These are phyloP conservation scores for Mylabris phalerata DNA, from an alignment of 1,140 invertebrate genomes.

Conservation along the genomic window DNA sequence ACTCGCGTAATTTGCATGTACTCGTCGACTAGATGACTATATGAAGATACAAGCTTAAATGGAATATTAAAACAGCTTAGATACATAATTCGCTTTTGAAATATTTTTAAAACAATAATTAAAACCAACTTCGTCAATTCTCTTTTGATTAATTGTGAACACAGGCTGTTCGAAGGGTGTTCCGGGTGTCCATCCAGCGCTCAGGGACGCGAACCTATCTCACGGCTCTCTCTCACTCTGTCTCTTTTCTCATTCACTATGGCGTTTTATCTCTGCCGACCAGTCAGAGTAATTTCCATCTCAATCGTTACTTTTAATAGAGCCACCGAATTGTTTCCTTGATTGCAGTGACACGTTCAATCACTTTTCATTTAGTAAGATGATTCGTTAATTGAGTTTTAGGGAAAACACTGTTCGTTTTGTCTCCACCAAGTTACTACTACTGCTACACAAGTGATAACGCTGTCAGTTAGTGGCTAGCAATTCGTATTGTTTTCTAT, in stretches of 20 bases:
- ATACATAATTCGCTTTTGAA: no score
- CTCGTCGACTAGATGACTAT: conserved; percentile 2
- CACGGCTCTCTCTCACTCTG: neutral
- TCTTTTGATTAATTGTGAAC: conserved; percentile 42
- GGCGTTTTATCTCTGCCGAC: conserved; percentile 37
- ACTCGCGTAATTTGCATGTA: conserved; percentile 40
- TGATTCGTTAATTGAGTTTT: conserved; percentile 41
- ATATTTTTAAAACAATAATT: conserved; percentile 30
- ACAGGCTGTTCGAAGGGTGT: conserved; percentile 21
- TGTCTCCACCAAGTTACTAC: conserved; percentile 27
- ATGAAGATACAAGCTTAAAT: no score
- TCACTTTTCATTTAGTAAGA: conserved; percentile 42
- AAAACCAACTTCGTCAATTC: conserved; percentile 40
- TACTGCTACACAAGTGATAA: conserved; percentile 25
- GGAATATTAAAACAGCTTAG: no score
- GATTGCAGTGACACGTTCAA: conserved; percentile 41
- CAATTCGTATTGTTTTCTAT: conserved; percentile 9
- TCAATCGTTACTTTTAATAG: conserved; percentile 43
- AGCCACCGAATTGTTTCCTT: conserved; percentile 39
- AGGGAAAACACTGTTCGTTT: conserved; percentile 34
- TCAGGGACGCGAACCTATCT: conserved; percentile 22
- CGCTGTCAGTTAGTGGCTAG: neutral
- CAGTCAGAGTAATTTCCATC: conserved; percentile 41
- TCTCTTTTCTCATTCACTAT: neutral
- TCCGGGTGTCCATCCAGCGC: conserved; percentile 1